Conservation (phyloP, 2,888 invertebrate genomes). For the Tenthredo scrophulariae region DNA sequence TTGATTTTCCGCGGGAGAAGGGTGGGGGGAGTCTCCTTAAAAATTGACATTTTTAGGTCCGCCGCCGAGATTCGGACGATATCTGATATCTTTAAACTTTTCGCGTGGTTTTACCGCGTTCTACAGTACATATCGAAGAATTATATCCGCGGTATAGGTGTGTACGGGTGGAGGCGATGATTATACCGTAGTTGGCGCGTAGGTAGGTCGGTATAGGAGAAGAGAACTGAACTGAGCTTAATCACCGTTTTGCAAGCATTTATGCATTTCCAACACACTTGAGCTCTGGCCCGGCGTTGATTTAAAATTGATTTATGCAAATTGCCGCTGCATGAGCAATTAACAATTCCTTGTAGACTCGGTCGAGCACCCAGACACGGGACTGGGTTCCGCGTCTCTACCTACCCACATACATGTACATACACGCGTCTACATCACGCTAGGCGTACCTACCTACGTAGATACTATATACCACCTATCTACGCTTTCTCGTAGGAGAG, state of each 20-base stretch:
- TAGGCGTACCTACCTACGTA: neutral
- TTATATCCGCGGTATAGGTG: neutral
- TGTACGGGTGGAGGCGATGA: neutral
- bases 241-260: constrained; percentile 51
- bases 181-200: constrained; percentile 16
- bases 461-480: neutral
- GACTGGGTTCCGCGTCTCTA: constrained; percentile 17
- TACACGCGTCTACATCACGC: neutral
- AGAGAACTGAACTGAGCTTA: constrained; percentile 37
- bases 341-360: constrained; percentile 77
- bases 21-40: neutral
- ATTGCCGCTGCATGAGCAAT: constrained; percentile 77
- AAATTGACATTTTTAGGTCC: neutral
- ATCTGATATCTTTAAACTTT: too few species aligned
- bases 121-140: neutral
- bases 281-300: constrained; percentile 64
- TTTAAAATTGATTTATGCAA: constrained; percentile 78
- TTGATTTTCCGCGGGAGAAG: neutral
- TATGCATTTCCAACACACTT: constrained; percentile 48
- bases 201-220: neutral
- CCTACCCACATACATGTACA: neutral
- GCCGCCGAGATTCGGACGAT: neutral
- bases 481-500: neutral
- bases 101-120: too few species aligned
- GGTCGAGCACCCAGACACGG: constrained; percentile 58